A percentile compares a stretch with the other conserved stretches of the same genome.
phyloP scores from a whole-genome alignment of 2,113 vertebrate genomes.

The Leiothrix lutea region DNA sequence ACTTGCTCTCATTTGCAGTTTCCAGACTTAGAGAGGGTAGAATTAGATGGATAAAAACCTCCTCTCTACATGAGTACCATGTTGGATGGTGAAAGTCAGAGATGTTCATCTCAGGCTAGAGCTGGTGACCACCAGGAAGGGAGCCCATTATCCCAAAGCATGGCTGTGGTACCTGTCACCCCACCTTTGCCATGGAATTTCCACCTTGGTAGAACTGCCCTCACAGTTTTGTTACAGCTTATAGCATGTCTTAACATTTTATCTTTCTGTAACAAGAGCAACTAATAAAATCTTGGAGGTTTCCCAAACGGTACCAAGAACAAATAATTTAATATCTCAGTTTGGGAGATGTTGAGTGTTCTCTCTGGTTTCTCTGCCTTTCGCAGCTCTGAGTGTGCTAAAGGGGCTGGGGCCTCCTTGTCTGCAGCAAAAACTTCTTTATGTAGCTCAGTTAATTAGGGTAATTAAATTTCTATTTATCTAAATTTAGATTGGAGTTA shows the following conservation, averaged over 20 bases:
- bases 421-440: neutral
- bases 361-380: neutral
- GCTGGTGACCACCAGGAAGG: slow-evolving; percentile 10
- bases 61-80: rapidly evolving
- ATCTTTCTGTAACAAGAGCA: slow-evolving; percentile 57
- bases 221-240: slow-evolving; percentile 40
- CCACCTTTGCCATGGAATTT: neutral
- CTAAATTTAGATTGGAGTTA: neutral
- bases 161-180: neutral
- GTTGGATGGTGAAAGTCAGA: neutral
- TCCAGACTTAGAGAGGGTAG: neutral
- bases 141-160: neutral
- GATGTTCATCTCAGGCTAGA: neutral
- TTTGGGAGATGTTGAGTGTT: neutral
- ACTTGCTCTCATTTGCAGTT: neutral
- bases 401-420: neutral
- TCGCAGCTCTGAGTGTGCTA: rapidly evolving
- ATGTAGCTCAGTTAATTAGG: neutral
- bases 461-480: neutral
- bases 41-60: neutral
- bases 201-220: neutral
- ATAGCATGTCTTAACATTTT: slow-evolving; percentile 48
- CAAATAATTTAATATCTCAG: neutral
- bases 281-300: slow-evolving; percentile 31
- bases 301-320: slow-evolving; percentile 43